These are phyloP conservation scores for Babylonia areolata DNA, from an alignment of 1,140 invertebrate genomes.

Conservation along the genomic window DNA sequence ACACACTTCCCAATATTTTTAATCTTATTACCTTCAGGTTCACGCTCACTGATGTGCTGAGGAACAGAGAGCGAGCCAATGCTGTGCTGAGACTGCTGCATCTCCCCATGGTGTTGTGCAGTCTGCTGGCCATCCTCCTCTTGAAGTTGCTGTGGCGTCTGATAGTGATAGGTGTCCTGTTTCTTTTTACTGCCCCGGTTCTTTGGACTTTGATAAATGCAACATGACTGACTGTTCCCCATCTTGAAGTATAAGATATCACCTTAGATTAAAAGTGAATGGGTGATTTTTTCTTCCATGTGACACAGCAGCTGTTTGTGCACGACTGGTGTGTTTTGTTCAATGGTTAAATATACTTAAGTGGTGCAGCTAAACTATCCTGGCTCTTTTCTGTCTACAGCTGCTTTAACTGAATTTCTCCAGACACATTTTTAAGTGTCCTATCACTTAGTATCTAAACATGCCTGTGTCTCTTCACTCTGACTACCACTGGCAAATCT, in stretches of 20 bases:
- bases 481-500: background rate
- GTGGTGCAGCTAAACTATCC: background rate
- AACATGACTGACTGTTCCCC: slow-evolving; percentile 77
- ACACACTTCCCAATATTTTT: too few species aligned
- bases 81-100: slow-evolving; percentile 78
- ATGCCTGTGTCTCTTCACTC: background rate
- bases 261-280: background rate
- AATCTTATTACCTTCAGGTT: slow-evolving; percentile 84
- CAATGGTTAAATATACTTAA: background rate
- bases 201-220: slow-evolving; percentile 71
- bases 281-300: background rate
- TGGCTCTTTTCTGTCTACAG: background rate
- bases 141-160: slow-evolving; percentile 34
- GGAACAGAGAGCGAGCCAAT: slow-evolving; percentile 81
- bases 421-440: background rate
- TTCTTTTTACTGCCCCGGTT: slow-evolving; percentile 55
- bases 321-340: background rate
- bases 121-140: slow-evolving; percentile 21
- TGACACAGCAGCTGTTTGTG: background rate
- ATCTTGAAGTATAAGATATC: slow-evolving; percentile 53
- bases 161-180: slow-evolving; percentile 72
- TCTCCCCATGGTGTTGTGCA: slow-evolving; percentile 29
- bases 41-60: slow-evolving; percentile 98
- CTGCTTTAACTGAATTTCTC: background rate
- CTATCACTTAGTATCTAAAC: too few species aligned